phyloP scores from a whole-genome alignment of 2,797 vertebrate species.

The Vultur gryphus region DNA sequence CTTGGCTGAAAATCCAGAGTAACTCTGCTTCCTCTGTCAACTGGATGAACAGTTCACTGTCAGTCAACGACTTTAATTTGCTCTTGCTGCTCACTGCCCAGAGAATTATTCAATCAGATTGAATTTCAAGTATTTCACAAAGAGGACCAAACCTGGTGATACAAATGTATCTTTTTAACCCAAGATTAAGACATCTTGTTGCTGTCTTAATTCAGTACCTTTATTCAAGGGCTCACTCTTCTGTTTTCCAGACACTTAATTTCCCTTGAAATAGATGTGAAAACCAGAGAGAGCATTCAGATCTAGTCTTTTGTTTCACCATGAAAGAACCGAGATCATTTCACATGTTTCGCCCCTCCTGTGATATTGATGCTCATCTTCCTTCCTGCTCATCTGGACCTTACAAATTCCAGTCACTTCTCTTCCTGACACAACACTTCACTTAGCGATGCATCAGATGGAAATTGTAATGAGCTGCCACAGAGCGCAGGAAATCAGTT shows the following conservation, averaged over 20 bases:
- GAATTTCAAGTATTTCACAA: background rate
- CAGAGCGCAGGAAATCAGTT: background rate
- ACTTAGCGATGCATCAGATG: background rate
- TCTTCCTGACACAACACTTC: background rate
- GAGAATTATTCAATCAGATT: background rate
- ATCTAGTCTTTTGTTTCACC: background rate
- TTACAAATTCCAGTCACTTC: background rate
- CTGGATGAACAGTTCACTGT: background rate
- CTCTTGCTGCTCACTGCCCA: background rate
- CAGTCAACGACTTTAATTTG: background rate
- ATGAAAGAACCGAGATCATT: background rate
- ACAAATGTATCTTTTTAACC: background rate
- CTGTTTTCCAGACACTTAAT: background rate
- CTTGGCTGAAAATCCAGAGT: rapidly evolving
- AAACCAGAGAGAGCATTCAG: background rate
- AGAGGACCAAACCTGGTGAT: background rate
- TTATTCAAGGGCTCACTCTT: background rate
- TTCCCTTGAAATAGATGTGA: background rate
- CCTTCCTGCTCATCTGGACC: conserved; percentile 20
- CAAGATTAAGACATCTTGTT: background rate
- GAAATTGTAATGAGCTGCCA: background rate
- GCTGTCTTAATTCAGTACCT: background rate
- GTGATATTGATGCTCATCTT: conserved; percentile 8
- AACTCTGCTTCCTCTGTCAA: background rate
- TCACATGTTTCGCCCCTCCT: background rate